A percentile compares a stretch with the other conserved stretches of the same genome.
phyloP scores from a whole-genome alignment of 2,113 vertebrate species.

The Canis aureus region DNA sequence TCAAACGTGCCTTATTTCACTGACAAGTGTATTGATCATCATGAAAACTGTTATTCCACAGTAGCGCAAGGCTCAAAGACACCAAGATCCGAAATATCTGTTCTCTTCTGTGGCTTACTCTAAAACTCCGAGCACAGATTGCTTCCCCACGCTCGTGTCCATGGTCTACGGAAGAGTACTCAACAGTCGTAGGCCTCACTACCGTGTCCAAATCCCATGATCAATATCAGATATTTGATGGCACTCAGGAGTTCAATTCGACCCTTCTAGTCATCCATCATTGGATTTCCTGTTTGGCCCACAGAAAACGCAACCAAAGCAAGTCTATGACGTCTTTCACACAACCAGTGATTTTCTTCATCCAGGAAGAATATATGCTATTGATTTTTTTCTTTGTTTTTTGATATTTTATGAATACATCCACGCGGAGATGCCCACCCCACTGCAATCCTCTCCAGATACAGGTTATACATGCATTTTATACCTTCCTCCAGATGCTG shows the following conservation, averaged over 20 bases:
- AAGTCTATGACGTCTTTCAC: background rate
- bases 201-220: background rate
- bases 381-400: background rate
- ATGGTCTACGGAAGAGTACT: no score
- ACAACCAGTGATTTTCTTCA: background rate
- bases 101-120: background rate
- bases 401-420: background rate
- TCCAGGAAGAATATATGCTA: background rate
- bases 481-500: background rate
- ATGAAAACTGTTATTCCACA: background rate
- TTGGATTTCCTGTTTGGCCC: background rate
- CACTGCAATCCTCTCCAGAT: background rate
- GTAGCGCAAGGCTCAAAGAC: background rate
- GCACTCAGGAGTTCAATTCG: fast-evolving
- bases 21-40: background rate
- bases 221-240: background rate
- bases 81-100: background rate
- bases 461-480: background rate
- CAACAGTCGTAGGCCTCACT: background rate
- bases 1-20: background rate
- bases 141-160: background rate
- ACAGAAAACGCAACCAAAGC: background rate
- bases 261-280: background rate
- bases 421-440: background rate
- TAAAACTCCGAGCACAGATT: background rate